Evolutionary conservation across 1,140 invertebrate species (phyloP).

Genomic region (Lordiphosa collinella): DNA sequence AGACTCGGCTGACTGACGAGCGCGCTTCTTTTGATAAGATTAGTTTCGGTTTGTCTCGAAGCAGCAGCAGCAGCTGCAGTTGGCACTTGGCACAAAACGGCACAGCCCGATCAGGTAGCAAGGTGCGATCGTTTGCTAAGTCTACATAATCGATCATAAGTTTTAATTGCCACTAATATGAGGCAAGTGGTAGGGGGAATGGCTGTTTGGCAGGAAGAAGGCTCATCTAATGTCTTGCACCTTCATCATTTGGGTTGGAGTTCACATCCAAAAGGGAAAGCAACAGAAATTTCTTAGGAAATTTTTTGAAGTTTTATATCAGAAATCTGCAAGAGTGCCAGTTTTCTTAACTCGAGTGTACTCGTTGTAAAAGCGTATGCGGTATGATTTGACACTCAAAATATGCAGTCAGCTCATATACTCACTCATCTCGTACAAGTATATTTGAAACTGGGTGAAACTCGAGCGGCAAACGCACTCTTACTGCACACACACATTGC

Average conservation of each 20-base stretch:
- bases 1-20: conserved; percentile 36
- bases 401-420: too few species aligned
- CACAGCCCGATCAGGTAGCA: conserved; percentile 30
- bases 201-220: not conserved
- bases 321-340: too few species aligned
- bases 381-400: too few species aligned
- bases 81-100: conserved; percentile 13
- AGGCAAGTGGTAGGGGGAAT: not conserved
- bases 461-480: too few species aligned
- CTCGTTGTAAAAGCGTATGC: too few species aligned
- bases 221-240: not conserved
- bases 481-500: too few species aligned
- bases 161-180: conserved; percentile 51
- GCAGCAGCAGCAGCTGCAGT: conserved; percentile 35
- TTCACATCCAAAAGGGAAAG: too few species aligned
- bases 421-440: too few species aligned
- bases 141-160: conserved; percentile 49
- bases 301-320: too few species aligned
- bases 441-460: too few species aligned
- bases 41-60: conserved; percentile 31
- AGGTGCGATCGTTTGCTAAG: conserved; percentile 15
- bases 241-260: not conserved
- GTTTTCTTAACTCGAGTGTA: too few species aligned
- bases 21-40: conserved; percentile 62
- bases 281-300: too few species aligned